Percentiles rank a stretch among this genome's conserved stretches.
Conservation (phyloP, 2,888 invertebrate species). For the Alviniconcha strummeri region DNA sequence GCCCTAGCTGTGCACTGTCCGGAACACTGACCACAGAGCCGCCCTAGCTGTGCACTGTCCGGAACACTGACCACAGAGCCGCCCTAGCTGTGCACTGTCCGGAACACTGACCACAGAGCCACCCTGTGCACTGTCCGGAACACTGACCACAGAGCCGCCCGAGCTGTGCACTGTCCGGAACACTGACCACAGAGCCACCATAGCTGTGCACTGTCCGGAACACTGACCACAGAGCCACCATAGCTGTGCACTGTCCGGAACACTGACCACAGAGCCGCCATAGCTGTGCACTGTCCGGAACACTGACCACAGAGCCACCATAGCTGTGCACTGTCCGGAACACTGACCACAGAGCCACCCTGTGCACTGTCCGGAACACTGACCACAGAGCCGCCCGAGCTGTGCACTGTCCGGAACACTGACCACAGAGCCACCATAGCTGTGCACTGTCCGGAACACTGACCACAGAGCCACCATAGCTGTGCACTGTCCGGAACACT, state of each 20-base stretch:
- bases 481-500: slow-evolving; percentile 30
- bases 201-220: no score
- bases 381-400: slow-evolving; percentile 75
- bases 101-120: slow-evolving; percentile 75
- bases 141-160: slow-evolving; percentile 75
- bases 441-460: slow-evolving; percentile 30
- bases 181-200: slow-evolving; percentile 75
- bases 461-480: slow-evolving; percentile 75
- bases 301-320: slow-evolving; percentile 75
- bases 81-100: no score
- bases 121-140: no score
- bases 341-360: slow-evolving; percentile 75
- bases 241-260: no score
- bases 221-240: slow-evolving; percentile 75
- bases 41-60: no score
- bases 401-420: slow-evolving; percentile 30
- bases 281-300: no score
- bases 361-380: slow-evolving; percentile 30
- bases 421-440: slow-evolving; percentile 75
- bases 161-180: no score
- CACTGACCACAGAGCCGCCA: slow-evolving; percentile 75
- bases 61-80: slow-evolving; percentile 75
- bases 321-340: no score
- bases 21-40: slow-evolving; percentile 75
- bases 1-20: no score